phyloP scores from a whole-genome alignment of 2,888 invertebrate genomes.

The Folsomia manolachei region DNA sequence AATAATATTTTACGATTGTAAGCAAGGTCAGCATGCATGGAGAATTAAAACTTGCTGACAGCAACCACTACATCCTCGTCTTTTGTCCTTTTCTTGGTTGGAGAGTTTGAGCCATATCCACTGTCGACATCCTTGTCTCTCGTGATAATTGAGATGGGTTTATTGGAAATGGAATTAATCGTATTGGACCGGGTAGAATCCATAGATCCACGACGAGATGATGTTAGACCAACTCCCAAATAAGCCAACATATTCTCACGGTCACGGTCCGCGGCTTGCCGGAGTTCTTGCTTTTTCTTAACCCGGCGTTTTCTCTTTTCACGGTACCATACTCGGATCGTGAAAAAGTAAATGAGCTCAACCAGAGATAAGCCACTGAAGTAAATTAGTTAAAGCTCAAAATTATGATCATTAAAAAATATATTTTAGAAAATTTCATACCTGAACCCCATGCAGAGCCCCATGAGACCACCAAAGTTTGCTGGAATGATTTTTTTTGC shows the following conservation, averaged over 20 bases:
- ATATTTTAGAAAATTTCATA: no score
- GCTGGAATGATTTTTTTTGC: no score
- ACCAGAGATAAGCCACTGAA: constrained; percentile 8
- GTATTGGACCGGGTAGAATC: background rate
- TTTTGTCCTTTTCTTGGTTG: background rate
- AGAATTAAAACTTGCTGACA: background rate
- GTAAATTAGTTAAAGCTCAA: no score
- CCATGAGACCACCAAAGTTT: constrained; percentile 17
- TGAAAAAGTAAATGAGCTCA: constrained; percentile 15
- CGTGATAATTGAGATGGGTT: background rate
- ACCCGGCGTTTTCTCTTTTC: background rate
- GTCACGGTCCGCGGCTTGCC: background rate
- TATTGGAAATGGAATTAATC: background rate
- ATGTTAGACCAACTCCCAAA: background rate
- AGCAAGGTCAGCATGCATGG: no score
- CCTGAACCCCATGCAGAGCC: constrained; percentile 11
- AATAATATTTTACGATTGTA: no score
- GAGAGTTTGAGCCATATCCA: background rate
- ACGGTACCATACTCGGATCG: constrained; percentile 9
- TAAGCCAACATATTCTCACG: background rate
- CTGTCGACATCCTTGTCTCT: background rate
- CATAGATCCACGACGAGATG: background rate
- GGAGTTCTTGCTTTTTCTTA: background rate
- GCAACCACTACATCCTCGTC: background rate
- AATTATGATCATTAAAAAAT: no score